Evolutionary conservation across 2,797 vertebrate species (phyloP), one percentile per base, ranked within the genome.

Genomic region (Leptoclinus maculatus): DNA sequence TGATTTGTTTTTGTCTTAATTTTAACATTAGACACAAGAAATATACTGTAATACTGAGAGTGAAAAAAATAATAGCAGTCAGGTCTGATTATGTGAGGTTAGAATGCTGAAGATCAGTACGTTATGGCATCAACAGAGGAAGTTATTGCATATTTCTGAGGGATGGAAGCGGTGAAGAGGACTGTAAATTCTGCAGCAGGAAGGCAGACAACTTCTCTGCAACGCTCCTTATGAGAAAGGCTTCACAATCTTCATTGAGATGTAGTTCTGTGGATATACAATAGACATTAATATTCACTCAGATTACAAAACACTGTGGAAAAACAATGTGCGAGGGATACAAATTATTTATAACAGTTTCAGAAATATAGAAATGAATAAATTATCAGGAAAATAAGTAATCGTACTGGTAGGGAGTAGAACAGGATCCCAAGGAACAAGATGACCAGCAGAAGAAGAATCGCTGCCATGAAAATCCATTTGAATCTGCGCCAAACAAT

Each of bases 401-500:
- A 47, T 86, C 96, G 84, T 95, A 99, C 98, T 83, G 98, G 98
- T 51, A 99, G 76, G 16, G 98, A 99, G 80, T 98, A 99, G 47
- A 99, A 92, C 29, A 99, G 90, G 65, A 99, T 96, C 4, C 95
- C 97, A 7, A 95, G 2, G 82, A 99, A 99, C 70, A 99, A 87
- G 62, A 97, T 32, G 21, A 98, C 82, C 29, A 99, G 80, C 56
- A 97, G 72, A 80, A 99, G 88, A 75, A 98, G 0, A 84, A 98
- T 70, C 11, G 94, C 71, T 25, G 91, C 94, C 10, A 99, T 90
- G 87, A 99, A 97, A 82, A 98, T 74, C 95, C 97, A 99, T 87
- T 96, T 98, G 88, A 97, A 99, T 83, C 96, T 96, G 59, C 97
- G 96, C 98, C 98, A 99, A 76, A 99, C 94, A 7, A 99, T 99